Percentiles rank a stretch among this genome's conserved stretches.
Evolutionary conservation across 2,113 vertebrate species (phyloP).

Genomic region (Rousettus leschenaultii): DNA sequence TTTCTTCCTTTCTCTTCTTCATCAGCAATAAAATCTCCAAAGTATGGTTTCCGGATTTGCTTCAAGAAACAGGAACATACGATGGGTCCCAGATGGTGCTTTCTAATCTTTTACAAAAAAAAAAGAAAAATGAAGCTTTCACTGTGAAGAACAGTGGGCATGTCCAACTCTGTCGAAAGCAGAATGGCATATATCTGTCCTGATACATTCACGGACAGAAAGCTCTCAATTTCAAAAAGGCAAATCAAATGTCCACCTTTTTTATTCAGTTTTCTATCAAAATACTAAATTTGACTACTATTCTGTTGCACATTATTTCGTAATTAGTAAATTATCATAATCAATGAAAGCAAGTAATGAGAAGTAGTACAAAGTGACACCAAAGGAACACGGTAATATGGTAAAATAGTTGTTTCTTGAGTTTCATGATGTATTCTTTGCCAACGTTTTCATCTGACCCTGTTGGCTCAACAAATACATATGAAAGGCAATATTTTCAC

Average conservation of each 20-base stretch:
- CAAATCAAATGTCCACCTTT: background rate
- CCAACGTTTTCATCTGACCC: background rate
- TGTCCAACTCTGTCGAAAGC: constrained; percentile 34
- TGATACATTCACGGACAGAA: background rate
- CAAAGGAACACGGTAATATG: background rate
- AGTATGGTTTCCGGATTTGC: constrained; percentile 18
- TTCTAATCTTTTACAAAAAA: constrained; percentile 6
- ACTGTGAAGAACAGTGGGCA: background rate
- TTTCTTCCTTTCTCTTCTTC: background rate
- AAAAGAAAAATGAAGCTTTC: constrained; percentile 48
- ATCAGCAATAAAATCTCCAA: constrained; percentile 44
- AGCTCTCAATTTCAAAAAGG: background rate
- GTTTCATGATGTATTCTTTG: background rate
- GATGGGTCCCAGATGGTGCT: background rate
- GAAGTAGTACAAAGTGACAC: background rate
- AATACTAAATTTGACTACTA: background rate
- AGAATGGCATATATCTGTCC: background rate
- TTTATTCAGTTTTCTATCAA: background rate
- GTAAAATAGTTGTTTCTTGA: background rate
- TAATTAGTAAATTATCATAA: background rate
- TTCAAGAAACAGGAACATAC: constrained; percentile 36
- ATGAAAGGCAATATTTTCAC: constrained; percentile 34
- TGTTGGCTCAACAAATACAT: background rate
- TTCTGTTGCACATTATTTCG: background rate
- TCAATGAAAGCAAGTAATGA: background rate